Evolutionary conservation across 2,113 vertebrate genomes (phyloP).

Genomic region (Grantiella picta): DNA sequence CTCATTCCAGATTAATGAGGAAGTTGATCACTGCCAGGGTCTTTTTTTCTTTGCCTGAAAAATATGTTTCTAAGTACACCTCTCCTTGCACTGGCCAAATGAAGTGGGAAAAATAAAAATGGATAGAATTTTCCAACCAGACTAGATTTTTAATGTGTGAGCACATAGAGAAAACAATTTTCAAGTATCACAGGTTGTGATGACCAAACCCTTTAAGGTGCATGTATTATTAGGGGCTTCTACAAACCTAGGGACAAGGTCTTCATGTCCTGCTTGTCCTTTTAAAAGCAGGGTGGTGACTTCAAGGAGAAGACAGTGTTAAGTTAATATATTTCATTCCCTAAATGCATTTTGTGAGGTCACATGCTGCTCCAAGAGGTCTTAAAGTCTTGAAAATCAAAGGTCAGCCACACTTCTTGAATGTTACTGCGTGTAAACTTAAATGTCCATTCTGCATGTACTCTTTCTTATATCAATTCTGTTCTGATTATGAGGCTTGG

Average conservation of each 20-base stretch:
- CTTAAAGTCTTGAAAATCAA: not conserved
- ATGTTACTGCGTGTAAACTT: not conserved
- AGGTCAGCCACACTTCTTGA: not conserved
- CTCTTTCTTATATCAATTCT: not conserved
- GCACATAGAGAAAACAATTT: not conserved
- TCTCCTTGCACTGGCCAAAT: not conserved
- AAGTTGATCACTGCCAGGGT: not conserved
- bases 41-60: not conserved
- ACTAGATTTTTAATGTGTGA: not conserved
- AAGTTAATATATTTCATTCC: not conserved
- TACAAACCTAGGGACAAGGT: not conserved
- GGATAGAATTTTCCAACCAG: not conserved
- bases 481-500: not conserved
- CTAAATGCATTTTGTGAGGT: not conserved
- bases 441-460: not conserved
- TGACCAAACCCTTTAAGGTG: not conserved
- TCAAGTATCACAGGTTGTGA: not conserved
- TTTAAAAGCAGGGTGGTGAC: not conserved
- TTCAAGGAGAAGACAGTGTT: not conserved
- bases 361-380: not conserved
- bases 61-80: not conserved
- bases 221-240: not conserved
- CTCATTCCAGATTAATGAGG: not conserved
- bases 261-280: not conserved
- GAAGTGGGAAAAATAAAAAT: not conserved